Evolutionary conservation across 2,113 vertebrate genomes (phyloP), one percentile per base, ranked within the genome.

Genomic region (Laticauda laticaudata): DNA sequence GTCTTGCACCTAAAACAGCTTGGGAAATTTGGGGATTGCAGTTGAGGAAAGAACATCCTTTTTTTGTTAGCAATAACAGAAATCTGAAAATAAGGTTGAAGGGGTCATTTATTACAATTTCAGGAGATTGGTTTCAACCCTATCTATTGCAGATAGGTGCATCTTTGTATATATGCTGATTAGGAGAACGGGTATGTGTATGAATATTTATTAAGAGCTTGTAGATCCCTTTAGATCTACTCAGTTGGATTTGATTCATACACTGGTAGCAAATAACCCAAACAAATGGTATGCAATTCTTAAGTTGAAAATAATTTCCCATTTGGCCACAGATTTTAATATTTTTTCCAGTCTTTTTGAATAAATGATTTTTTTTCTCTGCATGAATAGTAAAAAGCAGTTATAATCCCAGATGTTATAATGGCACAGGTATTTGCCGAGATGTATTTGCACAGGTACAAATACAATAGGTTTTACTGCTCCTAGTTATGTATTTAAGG

Each of bases 371-470:
- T 94, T 92, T 96, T 64, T 95, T 96, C 96, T 93, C 96, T 94
- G 97, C 95, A 96, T 95, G 90, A 81, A 92, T 94, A 95, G 95
- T 94, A 94, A 57, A 69, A 95, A 96, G 93, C n/a, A n/a, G 29
- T 26, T 54, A 92, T 43, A 64, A 88, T 88, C 21, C 11, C 87
- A 59, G 75, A 57, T 43, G 9, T 23, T 57, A 89, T 43, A 81
- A 81, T 39, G 18, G 88, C 34, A 24, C 55, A 43, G 24, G 56
- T 81, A 81, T 39, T 39, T 39, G 34, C 34, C 34, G 1, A 39
- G 34, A 39, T 39, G 56, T 26, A 43, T 20, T 57, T 39, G 34
- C 20, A 89, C 20, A 89, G 54, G 34, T 81, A 81, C 64, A 43
- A 48, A 11, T 64, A 90, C 29, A 64, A 12, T 48, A 29, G 26